Evolutionary conservation across 2,797 vertebrate species (phyloP).

Genomic region (Alfaro cultratus): DNA sequence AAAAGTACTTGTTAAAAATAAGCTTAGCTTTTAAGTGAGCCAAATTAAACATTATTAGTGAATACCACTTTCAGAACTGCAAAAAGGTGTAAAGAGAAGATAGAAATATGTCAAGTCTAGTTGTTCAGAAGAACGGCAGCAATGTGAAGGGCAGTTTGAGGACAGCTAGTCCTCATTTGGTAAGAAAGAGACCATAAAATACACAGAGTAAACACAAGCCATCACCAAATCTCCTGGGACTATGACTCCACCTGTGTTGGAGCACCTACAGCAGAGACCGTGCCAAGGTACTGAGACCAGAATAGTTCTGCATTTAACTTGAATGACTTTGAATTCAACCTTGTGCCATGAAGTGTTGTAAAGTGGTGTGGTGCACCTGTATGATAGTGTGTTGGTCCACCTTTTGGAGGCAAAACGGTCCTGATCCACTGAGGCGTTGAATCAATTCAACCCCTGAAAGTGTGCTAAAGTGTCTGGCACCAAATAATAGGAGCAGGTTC

Average conservation of each 20-base stretch:
- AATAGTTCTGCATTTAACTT: conserved; percentile 35
- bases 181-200: conserved; percentile 74
- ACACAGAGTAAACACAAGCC: conserved; percentile 65
- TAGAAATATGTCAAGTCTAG: conserved; percentile 22
- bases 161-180: conserved; percentile 50
- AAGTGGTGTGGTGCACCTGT: not conserved
- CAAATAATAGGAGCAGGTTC: not conserved
- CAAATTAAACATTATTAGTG: not conserved
- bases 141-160: conserved; percentile 76
- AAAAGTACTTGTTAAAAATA: not conserved
- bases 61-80: not conserved
- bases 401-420: not conserved
- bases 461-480: not conserved
- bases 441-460: not conserved
- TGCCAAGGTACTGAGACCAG: conserved; percentile 29
- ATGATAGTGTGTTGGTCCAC: not conserved
- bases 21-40: not conserved
- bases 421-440: not conserved
- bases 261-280: conserved; percentile 57
- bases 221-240: conserved; percentile 55
- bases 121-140: conserved; percentile 51
- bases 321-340: conserved; percentile 15
- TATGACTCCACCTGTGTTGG: conserved; percentile 44
- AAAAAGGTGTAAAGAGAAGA: not conserved
- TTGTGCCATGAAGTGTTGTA: conserved; percentile 10